Percentiles rank a stretch among this genome's conserved stretches.
These are phyloP conservation scores for Mesorhabditis belari DNA, from an alignment of 2,888 invertebrate genomes.

Conservation along the genomic window DNA sequence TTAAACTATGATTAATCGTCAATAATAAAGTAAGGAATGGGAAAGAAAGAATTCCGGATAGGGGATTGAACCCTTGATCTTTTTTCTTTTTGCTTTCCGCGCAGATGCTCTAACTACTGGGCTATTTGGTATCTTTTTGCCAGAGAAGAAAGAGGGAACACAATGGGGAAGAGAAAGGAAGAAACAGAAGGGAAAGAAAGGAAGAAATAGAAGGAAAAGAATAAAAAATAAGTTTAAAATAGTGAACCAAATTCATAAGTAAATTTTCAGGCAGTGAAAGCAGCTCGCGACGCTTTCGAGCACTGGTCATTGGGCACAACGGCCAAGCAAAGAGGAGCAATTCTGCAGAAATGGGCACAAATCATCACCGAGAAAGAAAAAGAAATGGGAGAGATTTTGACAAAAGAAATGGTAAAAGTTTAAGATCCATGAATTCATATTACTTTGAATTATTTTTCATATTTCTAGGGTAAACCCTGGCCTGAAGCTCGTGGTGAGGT, in stretches of 20 bases:
- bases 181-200: no score
- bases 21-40: not conserved
- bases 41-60: no score
- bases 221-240: no score
- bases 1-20: no score
- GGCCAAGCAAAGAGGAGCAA: conserved; percentile 45
- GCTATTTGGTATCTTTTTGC: no score
- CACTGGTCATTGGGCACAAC: conserved; percentile 43
- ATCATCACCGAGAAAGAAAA: conserved; percentile 20
- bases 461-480: conserved; percentile 73
- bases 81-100: no score
- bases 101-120: no score
- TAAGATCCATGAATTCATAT: no score
- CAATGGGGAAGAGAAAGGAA: no score
- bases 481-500: conserved; percentile 80
- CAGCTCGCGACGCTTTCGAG: conserved; percentile 36
- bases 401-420: conserved; percentile 35
- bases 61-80: no score
- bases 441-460: not conserved
- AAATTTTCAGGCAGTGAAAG: conserved; percentile 37
- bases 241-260: no score
- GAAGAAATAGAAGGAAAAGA: no score
- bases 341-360: conserved; percentile 29
- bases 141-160: not conserved
- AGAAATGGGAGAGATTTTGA: conserved; percentile 40